Evolutionary conservation across 2,888 invertebrate species (phyloP), one percentile per base, ranked within the genome.

Genomic region (Agrotis exclamationis): DNA sequence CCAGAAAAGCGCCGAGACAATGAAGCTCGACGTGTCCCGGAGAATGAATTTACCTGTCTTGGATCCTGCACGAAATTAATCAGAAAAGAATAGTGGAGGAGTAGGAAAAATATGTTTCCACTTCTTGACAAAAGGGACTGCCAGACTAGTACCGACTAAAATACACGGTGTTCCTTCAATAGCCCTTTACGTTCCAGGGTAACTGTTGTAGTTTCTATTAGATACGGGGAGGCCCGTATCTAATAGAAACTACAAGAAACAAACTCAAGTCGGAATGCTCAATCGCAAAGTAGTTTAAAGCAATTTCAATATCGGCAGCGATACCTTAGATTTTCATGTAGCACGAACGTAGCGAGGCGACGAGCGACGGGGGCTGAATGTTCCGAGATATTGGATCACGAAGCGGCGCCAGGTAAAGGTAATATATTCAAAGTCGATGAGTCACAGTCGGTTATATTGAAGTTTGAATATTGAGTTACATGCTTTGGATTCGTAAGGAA

Each of bases 371-470:
- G 28, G 18, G 53, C 44, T 13, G 63, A 70, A 60, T 47, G 53
- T 9, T 28, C 13, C 53, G 1, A 33, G 76, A 62, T 77, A 80
- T 77, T 77, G 80, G 75, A 74, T 77, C 80, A 51, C 56, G 63
- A 18, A 56, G 16, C 39, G 22, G 22, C 22, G 54, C 28, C 22
- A 44, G 47, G 45, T 74, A 74, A 60, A 44, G 47, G 45, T 74
- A 74, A 60, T 80, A 57, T 63, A 79, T 74, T 74, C 74, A 68
- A 53, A 67, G 56, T 22, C 56, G 20, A n/a, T 45, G 51, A 44
- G 24, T 60, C 39, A 51, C 54, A 67, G 68, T 74, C n/a, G 20
- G 39, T 79, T 54, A 74, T 79, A 79, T 74, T 6, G 50, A 59
- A 60, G 50, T 59, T 63, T 48, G 67, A 72, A 63, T 74, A 67